Conservation (phyloP, 2,797 vertebrate species). For the Scleropages formosus region DNA sequence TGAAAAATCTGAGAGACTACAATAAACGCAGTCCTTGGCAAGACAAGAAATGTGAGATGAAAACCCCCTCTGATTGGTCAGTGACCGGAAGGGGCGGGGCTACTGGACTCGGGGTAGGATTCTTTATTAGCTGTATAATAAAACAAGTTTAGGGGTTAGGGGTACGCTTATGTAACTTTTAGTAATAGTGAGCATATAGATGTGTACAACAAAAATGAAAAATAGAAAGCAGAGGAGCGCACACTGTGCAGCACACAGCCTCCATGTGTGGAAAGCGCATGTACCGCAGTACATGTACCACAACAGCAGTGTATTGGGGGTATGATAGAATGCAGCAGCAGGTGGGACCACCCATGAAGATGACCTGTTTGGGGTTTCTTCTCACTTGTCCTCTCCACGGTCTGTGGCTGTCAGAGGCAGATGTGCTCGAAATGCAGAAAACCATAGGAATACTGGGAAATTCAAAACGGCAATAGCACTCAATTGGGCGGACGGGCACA, state of each 20-base stretch:
- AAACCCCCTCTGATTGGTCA: slow-evolving; percentile 23
- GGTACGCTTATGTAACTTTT: too few relatives aligned
- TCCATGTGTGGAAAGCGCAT: too few relatives aligned
- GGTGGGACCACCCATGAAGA: too few relatives aligned
- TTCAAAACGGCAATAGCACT: background rate
- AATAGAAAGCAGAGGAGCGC: too few relatives aligned
- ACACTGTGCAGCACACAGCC: too few relatives aligned
- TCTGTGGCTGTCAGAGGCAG: slow-evolving; percentile 16
- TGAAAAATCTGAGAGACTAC: slow-evolving; percentile 45
- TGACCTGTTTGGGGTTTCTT: background rate
- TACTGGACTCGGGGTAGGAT: background rate
- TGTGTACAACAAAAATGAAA: too few relatives aligned
- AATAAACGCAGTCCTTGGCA: slow-evolving; percentile 46
- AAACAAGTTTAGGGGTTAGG: too few relatives aligned
- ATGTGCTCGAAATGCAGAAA: background rate
- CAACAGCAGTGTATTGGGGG: too few relatives aligned
- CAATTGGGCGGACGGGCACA: background rate
- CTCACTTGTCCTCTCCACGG: background rate
- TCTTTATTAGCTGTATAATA: background rate
- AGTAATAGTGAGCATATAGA: too few relatives aligned
- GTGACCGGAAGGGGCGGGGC: background rate
- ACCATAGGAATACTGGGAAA: slow-evolving; percentile 25
- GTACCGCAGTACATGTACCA: background rate
- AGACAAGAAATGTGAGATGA: slow-evolving; percentile 46
- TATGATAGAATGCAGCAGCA: background rate